Evolutionary conservation across 1,140 invertebrate genomes (phyloP).

Genomic region (Leptinotarsa lineolata): DNA sequence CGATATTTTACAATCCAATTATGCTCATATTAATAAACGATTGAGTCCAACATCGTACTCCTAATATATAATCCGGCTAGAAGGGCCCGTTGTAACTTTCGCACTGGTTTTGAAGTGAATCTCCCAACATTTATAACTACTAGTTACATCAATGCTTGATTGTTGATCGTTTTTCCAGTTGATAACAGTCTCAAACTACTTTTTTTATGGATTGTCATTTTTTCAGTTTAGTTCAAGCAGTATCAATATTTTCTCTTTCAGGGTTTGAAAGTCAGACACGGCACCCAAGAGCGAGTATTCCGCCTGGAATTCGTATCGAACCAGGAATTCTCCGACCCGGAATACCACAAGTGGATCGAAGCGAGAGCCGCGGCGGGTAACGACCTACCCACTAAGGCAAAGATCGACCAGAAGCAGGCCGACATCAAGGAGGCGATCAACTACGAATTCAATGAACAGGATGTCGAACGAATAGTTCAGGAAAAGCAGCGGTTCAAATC

Average conservation of each 20-base stretch:
- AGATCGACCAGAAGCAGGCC: constrained; percentile 81
- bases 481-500: constrained; percentile 93
- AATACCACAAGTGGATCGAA: constrained; percentile 93
- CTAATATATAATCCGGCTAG: too few relatives aligned
- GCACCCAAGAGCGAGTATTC: constrained; percentile 89
- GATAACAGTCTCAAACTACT: too few relatives aligned
- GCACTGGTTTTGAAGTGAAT: too few relatives aligned
- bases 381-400: constrained; percentile 80
- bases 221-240: neutral
- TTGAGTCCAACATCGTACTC: too few relatives aligned
- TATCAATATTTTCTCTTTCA: constrained; percentile 22
- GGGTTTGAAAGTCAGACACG: constrained; percentile 77
- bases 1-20: too few relatives aligned
- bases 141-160: too few relatives aligned
- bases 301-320: constrained; percentile 97
- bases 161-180: too few relatives aligned
- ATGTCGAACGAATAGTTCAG: constrained; percentile 72
- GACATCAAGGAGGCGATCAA: constrained; percentile 89
- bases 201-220: too few relatives aligned
- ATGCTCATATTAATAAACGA: too few relatives aligned
- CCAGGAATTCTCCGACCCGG: constrained; percentile 82
- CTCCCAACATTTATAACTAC: too few relatives aligned
- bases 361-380: constrained; percentile 77
- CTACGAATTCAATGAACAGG: constrained; percentile 87
- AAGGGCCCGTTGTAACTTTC: too few relatives aligned